A percentile compares a stretch with the other conserved stretches of the same genome.
phyloP scores from a whole-genome alignment of 2,113 vertebrate species.

The Pseudorhombus dupliciocellatus region DNA sequence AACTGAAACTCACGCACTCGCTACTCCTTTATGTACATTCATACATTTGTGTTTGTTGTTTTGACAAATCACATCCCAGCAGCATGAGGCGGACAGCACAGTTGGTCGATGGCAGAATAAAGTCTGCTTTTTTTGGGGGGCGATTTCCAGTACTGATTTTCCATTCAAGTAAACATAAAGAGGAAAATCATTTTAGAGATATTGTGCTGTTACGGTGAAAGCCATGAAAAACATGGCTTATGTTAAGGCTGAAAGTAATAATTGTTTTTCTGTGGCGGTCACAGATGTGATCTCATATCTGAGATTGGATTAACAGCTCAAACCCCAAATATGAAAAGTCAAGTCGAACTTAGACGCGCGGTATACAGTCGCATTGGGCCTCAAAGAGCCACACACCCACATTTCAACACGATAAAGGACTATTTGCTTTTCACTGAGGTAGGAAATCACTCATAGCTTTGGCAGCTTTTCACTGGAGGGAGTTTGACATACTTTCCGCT shows the following conservation, averaged over 20 bases:
- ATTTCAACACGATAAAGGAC: conserved; percentile 7
- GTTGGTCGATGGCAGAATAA: not conserved
- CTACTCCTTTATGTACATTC: not conserved
- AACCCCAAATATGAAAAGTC: conserved; percentile 31
- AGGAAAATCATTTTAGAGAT: not conserved
- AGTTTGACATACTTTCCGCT: conserved; percentile 3
- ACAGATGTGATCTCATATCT: conserved; percentile 19
- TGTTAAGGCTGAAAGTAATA: conserved; percentile 3
- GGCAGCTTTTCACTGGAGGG: not conserved
- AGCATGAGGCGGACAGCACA: not conserved
- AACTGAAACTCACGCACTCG: not conserved
- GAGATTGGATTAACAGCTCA: conserved; percentile 44
- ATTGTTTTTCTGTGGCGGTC: conserved; percentile 8
- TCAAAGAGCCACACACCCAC: conserved; percentile 41
- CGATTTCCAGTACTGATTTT: not conserved
- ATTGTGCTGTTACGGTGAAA: not conserved
- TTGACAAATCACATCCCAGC: not conserved
- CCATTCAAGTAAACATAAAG: not conserved
- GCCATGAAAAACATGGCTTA: not conserved
- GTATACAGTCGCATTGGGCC: not conserved
- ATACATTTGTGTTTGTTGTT: not conserved
- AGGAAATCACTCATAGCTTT: not conserved
- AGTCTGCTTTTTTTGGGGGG: not conserved
- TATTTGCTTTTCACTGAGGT: conserved; percentile 10
- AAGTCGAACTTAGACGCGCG: conserved; percentile 29